Conservation (phyloP, 2,113 vertebrate genomes). For the Xenopus tropicalis region DNA sequence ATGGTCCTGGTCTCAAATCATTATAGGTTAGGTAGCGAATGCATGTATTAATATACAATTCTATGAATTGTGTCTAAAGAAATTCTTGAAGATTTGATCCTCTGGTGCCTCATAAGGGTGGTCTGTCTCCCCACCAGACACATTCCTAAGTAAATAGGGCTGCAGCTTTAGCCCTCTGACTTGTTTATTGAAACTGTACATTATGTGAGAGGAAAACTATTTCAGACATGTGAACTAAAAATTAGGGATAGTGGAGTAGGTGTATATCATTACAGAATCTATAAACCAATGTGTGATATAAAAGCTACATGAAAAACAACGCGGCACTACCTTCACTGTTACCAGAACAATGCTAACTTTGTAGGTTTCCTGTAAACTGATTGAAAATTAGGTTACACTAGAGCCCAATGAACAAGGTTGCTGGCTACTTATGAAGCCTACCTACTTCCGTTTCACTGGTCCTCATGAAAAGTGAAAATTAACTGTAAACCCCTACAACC, state of each 20-base stretch:
- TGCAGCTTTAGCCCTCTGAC: conserved; percentile 2
- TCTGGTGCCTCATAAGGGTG: neutral
- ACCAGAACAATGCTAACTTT: neutral
- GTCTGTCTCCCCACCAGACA: neutral
- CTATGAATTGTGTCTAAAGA: too few species aligned
- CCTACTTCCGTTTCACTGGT: too few species aligned
- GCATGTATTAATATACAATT: too few species aligned
- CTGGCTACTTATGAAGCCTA: too few species aligned
- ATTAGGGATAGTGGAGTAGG: neutral
- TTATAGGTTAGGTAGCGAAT: too few species aligned
- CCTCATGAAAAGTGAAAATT: too few species aligned
- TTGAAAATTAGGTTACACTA: too few species aligned
- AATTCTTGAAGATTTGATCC: too few species aligned
- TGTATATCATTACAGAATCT: neutral
- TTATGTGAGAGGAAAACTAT: conserved; percentile 13
- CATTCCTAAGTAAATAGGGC: neutral
- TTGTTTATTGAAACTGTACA: conserved; percentile 5
- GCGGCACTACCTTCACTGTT: neutral
- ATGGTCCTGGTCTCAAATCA: too few species aligned
- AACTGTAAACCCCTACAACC: too few species aligned
- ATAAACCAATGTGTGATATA: neutral
- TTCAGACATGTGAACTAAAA: conserved; percentile 8
- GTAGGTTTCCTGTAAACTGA: too few species aligned
- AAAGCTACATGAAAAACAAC: neutral
- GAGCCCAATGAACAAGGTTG: too few species aligned